These are phyloP conservation scores for Melipona beecheii DNA, from an alignment of 2,888 invertebrate species.

Conservation along the genomic window DNA sequence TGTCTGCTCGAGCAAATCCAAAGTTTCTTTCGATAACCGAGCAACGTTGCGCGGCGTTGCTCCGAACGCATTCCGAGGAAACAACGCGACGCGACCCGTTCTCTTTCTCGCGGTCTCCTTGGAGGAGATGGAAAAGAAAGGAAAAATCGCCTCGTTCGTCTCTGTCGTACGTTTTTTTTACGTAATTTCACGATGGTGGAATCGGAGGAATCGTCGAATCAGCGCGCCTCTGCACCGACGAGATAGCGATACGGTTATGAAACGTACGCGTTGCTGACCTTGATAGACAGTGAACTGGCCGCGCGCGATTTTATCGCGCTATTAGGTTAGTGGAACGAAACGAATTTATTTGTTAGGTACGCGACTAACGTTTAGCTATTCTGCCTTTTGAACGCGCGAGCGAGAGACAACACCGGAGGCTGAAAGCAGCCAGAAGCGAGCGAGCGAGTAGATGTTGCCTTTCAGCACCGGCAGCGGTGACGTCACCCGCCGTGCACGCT, in stretches of 20 bases:
- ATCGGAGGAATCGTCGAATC: not conserved
- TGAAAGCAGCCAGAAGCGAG: not conserved
- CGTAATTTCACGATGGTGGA: too few relatives aligned
- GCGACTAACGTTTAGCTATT: conserved; percentile 11
- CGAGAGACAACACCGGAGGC: too few relatives aligned
- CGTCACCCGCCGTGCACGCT: not conserved
- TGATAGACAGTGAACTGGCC: conserved; percentile 36
- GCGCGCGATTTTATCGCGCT: conserved; percentile 51
- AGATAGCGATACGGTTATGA: conserved; percentile 37
- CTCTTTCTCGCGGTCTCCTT: too few relatives aligned
- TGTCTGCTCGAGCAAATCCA: not conserved
- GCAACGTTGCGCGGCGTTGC: too few relatives aligned
- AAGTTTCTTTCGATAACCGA: not conserved
- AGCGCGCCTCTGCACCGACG: not conserved
- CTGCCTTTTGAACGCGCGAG: not conserved
- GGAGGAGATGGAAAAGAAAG: too few relatives aligned
- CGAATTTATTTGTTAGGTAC: conserved; percentile 41
- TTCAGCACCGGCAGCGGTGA: not conserved
- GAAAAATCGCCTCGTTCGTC: not conserved
- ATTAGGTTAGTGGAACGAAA: conserved; percentile 44
- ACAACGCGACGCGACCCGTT: too few relatives aligned
- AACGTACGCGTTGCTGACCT: conserved; percentile 26
- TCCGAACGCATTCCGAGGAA: too few relatives aligned
- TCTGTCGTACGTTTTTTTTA: not conserved
- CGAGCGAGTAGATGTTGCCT: not conserved